Base-by-base conservation (phyloP, 2,797 vertebrate species). In the Enteromius unitaeniatus region DNA sequence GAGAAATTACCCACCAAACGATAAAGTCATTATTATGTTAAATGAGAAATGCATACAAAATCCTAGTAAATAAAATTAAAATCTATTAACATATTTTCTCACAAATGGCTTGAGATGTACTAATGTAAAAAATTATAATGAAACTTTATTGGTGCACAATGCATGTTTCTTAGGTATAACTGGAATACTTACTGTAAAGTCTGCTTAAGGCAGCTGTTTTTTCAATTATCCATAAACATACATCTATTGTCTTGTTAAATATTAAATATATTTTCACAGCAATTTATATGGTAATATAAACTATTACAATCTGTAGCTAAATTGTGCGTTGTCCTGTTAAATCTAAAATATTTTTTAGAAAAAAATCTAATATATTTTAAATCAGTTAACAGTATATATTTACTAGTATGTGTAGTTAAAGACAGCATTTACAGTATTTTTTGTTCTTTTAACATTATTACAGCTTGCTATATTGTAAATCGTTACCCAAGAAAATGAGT, bases 1-100 rank as follows among this genome's bases (percentile, higher is more conserved):
- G 13, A 28, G 26, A 60, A 60, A 60, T 26, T 14, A 5, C 1
- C n/a, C 23, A 2, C 58, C 10, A 26, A 60, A 60, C 11, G n/a
- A 23, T n/a, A 60, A 58, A 58, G 55, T 26, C n/a, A 60, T 60
- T 55, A n/a, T 55, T n/a, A 55, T n/a, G 53, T 55, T 55, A 58
- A 23, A 58, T 58, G n/a, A 58, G 55, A 58, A 58, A 58, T 58
- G n/a, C n/a, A 23, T 58, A 23, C 3, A 23, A 28, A 60, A 13
- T n/a, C 51, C n/a, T 55, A n/a, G 7, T 55, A 55, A n/a, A 19
- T 53, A 21, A 21, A 53, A 1, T 55, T n/a, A 8, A 55, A 55
- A 55, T n/a, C 7, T 55, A n/a, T n/a, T 55, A 53, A 55, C 51
- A n/a, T 55, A 55, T 9, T n/a, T 9, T 9, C 8, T 55, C 2